Conservation (phyloP, 2,797 vertebrate species). For the Dryobates pubescens region DNA sequence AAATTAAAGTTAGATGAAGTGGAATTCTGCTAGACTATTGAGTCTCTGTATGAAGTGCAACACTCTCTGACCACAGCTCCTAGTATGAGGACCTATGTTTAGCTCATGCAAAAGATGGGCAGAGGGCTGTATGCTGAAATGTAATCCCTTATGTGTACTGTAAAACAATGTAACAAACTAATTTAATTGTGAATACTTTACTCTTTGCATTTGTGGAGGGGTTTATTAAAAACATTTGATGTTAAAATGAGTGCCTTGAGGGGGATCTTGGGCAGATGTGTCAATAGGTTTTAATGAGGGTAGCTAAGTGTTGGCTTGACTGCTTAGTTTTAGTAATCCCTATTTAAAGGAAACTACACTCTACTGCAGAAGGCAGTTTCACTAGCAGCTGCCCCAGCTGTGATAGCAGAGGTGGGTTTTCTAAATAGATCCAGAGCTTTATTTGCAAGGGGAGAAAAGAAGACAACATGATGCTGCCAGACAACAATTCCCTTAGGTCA, state of each 20-base stretch:
- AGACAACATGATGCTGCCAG: neutral
- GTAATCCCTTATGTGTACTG: neutral
- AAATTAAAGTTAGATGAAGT: constrained; percentile 31
- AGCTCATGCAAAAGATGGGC: neutral
- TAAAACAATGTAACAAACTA: neutral
- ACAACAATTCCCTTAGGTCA: neutral
- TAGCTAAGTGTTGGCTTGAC: neutral
- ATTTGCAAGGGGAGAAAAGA: neutral
- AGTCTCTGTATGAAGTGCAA: neutral
- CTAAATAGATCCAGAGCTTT: neutral
- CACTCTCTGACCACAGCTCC: neutral
- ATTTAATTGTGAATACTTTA: neutral
- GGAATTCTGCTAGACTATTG: neutral
- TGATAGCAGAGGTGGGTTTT: neutral
- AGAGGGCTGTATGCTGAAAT: neutral
- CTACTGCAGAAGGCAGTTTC: neutral
- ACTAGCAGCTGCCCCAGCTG: neutral
- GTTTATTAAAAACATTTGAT: constrained; percentile 37
- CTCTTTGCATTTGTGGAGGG: neutral
- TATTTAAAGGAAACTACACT: neutral
- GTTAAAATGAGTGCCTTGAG: neutral
- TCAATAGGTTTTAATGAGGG: neutral
- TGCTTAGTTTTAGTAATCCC: neutral
- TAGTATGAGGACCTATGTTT: neutral
- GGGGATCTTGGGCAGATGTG: neutral